A percentile compares a stretch with the other conserved stretches of the same genome.
phyloP scores from a whole-genome alignment of 2,888 invertebrate genomes.

The Callimorpha dominula region DNA sequence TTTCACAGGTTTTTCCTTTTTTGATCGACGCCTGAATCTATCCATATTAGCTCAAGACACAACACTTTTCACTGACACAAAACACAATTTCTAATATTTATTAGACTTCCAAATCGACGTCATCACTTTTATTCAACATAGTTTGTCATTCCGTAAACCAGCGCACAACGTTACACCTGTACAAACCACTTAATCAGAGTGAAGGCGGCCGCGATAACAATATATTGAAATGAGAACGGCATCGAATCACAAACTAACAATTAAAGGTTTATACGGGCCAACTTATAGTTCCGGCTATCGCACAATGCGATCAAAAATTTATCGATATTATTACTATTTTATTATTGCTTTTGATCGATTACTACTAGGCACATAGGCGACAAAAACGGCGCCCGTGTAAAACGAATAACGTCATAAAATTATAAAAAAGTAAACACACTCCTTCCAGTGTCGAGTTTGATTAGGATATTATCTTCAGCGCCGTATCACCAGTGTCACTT shows the following conservation, averaged over 20 bases:
- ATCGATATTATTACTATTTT: constrained; percentile 42
- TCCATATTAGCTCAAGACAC: constrained; percentile 65
- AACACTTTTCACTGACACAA: constrained; percentile 29
- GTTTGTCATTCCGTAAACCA: constrained; percentile 62
- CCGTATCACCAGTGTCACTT: constrained; percentile 58
- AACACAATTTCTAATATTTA: constrained; percentile 31
- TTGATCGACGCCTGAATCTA: constrained; percentile 69
- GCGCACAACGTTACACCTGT: constrained; percentile 72
- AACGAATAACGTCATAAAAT: constrained; percentile 51
- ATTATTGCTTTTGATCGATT: constrained; percentile 24
- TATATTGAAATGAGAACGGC: constrained; percentile 62
- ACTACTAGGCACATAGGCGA: constrained; percentile 8
- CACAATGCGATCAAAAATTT: constrained; percentile 34
- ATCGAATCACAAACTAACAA: constrained; percentile 54
- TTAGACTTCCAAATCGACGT: constrained; percentile 38
- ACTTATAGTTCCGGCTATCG: constrained; percentile 31
- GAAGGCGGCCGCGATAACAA: constrained; percentile 70
- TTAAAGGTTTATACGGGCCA: constrained; percentile 25
- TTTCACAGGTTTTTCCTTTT: constrained; percentile 69
- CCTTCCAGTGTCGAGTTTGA: constrained; percentile 46
- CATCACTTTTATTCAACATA: constrained; percentile 51
- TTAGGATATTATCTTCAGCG: constrained; percentile 48
- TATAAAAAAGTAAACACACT: constrained; percentile 61
- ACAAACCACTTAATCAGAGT: constrained; percentile 73
- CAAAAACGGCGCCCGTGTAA: constrained; percentile 30